Base-by-base conservation (phyloP, 2,888 invertebrate genomes). In the Thelaira solivaga region DNA sequence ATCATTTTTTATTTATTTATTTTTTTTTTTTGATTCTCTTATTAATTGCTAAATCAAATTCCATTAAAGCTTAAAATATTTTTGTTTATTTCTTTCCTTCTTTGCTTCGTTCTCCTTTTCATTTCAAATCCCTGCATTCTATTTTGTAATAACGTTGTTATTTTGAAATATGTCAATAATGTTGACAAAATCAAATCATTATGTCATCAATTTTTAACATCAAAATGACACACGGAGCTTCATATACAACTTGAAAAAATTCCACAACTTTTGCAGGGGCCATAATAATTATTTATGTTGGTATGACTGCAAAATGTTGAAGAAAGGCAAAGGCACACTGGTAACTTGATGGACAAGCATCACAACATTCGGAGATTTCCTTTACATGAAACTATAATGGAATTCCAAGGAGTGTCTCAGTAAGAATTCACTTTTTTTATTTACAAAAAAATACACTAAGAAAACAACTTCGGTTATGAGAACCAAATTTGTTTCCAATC, bases 181-280 rank as follows among this genome's bases (percentile, higher is more conserved):
- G 61, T 78, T 78, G 78, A 78, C 78, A 78, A 78, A 78, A 78
- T 78, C 78, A 74, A 74, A 75, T 74, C 78, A 78, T 75, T 78
- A 71, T 78, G 78, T 78, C 78, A 78, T 71, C 45, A 65, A 69
- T 65, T 78, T 78, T 78, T 78, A 78, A 71, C 61, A 53, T 78
- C 78, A 78, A 78, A 75, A 59, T 78, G 69, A 74, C 74, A 53
- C 74, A 78, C 69, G 45, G 29, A 49, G 36, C 45, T n/a, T n/a
- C n/a, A n/a, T 57, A 64, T 36, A 45, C 34, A 41, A 59, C 34
- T 34, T 24, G 26, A 18, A 39, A 43, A 49, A 49, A 67, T 73
- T 59, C 74, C 65, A 57, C 22, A 53, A 47, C 20, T 29, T 59
- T 49, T 11, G 29, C 6, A 26, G 49, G 22, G 29, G 7, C n/a